These are phyloP conservation scores for Drosophila percnosoma DNA, from an alignment of 2,888 invertebrate species.

Conservation along the genomic window DNA sequence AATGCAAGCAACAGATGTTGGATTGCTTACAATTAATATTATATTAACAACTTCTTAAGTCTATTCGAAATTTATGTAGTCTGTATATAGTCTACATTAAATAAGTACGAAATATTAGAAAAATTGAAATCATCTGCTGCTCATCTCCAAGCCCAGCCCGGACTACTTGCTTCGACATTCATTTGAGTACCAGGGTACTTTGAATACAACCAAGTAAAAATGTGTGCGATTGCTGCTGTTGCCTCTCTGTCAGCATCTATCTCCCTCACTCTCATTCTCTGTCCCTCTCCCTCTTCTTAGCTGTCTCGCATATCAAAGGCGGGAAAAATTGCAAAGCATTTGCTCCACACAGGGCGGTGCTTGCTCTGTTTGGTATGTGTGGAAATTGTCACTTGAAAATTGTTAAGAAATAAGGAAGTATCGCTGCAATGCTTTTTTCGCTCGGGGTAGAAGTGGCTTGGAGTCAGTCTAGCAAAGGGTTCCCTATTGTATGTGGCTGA, in stretches of 20 bases:
- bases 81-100: too few relatives aligned
- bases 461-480: conserved; percentile 3
- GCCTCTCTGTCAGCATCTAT: background rate
- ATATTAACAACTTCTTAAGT: background rate
- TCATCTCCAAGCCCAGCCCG: conserved; percentile 31
- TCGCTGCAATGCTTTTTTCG: conserved; percentile 23
- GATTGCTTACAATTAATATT: background rate
- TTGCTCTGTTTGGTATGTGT: conserved; percentile 59
- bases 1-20: background rate
- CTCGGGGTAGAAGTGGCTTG: background rate
- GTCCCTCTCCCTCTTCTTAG: background rate
- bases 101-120: background rate
- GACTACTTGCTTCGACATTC: conserved; percentile 63
- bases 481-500: conserved; percentile 14
- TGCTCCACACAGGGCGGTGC: conserved; percentile 12
- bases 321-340: conserved; percentile 52
- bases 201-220: conserved; percentile 55
- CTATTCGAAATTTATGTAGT: background rate
- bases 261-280: background rate
- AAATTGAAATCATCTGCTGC: background rate
- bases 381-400: conserved; percentile 75
- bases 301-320: conserved; percentile 56
- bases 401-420: conserved; percentile 54
- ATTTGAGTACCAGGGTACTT: conserved; percentile 69
- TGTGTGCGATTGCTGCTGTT: conserved; percentile 40